Evolutionary conservation across 2,888 invertebrate genomes (phyloP).

Genomic region (Pteria penguin): DNA sequence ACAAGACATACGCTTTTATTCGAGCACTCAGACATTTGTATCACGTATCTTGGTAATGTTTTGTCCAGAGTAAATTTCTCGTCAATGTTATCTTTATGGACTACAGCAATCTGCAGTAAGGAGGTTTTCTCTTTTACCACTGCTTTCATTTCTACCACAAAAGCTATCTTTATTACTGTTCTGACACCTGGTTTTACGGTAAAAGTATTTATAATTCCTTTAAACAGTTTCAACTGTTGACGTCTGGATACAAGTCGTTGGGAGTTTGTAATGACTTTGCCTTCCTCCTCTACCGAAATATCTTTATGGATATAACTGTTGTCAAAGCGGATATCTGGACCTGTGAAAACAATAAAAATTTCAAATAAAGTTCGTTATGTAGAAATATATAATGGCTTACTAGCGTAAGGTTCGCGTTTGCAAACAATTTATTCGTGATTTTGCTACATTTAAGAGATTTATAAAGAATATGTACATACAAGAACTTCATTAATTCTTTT

Average conservation of each 20-base stretch:
- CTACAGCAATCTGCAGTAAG: background rate
- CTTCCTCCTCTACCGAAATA: background rate
- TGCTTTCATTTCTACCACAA: background rate
- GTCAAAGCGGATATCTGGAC: background rate
- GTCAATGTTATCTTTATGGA: background rate
- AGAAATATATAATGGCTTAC: too few relatives aligned
- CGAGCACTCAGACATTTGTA: background rate
- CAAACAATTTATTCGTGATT: too few relatives aligned
- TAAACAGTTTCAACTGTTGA: background rate
- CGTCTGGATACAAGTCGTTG: background rate
- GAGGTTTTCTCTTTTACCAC: background rate
- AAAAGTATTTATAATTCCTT: background rate
- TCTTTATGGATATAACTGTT: background rate
- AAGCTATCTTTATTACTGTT: background rate
- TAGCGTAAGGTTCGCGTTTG: too few relatives aligned
- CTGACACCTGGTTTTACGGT: background rate
- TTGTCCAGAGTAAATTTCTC: background rate
- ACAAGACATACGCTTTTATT: background rate
- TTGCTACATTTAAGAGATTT: too few relatives aligned
- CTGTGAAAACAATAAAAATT: background rate
- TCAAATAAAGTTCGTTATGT: too few relatives aligned
- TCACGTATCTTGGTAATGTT: background rate
- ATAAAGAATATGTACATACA: too few relatives aligned
- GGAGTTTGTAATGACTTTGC: background rate
- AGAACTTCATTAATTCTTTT: too few relatives aligned